A percentile compares a stretch with the other conserved stretches of the same genome.
phyloP scores from a whole-genome alignment of 2,888 invertebrate species.

The Norana najaformis region DNA sequence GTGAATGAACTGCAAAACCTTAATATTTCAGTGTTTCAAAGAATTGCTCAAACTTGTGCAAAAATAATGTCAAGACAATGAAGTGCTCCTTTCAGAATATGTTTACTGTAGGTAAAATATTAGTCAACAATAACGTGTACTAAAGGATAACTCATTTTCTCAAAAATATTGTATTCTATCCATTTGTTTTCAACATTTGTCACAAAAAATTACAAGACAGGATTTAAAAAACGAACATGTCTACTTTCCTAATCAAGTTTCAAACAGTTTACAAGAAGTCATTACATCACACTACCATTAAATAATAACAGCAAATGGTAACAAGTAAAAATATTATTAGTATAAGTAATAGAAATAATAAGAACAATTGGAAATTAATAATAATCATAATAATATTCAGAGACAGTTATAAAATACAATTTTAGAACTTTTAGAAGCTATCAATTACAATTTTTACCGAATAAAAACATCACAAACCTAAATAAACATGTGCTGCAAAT shows the following conservation, averaged over 20 bases:
- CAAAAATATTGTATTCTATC: background rate
- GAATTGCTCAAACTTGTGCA: background rate
- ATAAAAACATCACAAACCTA: too few species aligned
- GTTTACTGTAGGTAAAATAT: background rate
- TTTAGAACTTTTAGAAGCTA: too few species aligned
- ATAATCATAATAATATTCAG: background rate
- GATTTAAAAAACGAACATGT: background rate
- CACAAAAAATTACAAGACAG: background rate
- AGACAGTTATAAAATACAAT: background rate
- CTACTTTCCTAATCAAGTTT: constrained; percentile 13
- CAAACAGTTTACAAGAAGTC: background rate
- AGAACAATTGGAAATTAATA: background rate
- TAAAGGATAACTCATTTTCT: background rate
- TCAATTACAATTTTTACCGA: too few species aligned
- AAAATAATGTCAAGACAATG: background rate
- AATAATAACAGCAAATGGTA: background rate
- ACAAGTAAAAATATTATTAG: background rate
- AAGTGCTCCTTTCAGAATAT: background rate
- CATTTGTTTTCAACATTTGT: background rate
- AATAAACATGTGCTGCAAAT: too few species aligned
- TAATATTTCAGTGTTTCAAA: background rate
- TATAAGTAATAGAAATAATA: background rate
- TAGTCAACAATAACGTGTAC: background rate
- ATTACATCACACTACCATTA: background rate
- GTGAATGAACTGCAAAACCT: background rate